Evolutionary conservation across 2,888 invertebrate species (phyloP).

Genomic region (Tillus elongatus): DNA sequence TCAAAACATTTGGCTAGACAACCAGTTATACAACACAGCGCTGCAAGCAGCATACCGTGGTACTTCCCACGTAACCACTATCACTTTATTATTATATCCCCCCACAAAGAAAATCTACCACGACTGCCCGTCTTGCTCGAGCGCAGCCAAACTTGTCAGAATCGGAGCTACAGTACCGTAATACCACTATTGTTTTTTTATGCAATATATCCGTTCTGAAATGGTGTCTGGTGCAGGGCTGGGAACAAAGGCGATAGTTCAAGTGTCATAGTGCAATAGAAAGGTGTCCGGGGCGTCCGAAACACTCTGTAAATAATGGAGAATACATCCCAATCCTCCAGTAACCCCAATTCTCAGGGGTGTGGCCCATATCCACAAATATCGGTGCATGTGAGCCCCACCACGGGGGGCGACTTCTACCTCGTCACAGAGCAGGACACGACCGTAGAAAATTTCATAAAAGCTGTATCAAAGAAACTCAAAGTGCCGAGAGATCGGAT

Average conservation of each 20-base stretch:
- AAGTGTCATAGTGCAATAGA: slow-evolving; percentile 28
- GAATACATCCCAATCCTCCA: slow-evolving; percentile 39
- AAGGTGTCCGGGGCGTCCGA: slow-evolving; percentile 44
- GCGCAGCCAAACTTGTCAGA: slow-evolving; percentile 20
- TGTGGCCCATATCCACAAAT: slow-evolving; percentile 43
- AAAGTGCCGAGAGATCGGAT: slow-evolving; percentile 90
- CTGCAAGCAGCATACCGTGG: too few species aligned
- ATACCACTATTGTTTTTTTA: slow-evolving; percentile 35
- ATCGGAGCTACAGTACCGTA: slow-evolving; percentile 33
- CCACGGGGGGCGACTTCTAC: slow-evolving; percentile 86
- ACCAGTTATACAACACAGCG: too few species aligned
- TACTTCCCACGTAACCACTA: too few species aligned
- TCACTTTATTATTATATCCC: too few species aligned
- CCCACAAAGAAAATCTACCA: too few species aligned
- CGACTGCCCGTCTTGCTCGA: too few species aligned
- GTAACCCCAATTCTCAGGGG: slow-evolving; percentile 44
- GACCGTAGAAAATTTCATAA: slow-evolving; percentile 80
- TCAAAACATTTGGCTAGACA: too few species aligned
- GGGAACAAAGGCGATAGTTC: slow-evolving; percentile 23
- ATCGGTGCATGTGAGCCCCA: slow-evolving; percentile 49
- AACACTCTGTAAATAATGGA: slow-evolving; percentile 35
- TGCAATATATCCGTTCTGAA: slow-evolving; percentile 28
- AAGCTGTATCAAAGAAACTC: slow-evolving; percentile 80
- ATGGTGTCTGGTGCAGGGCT: slow-evolving; percentile 31
- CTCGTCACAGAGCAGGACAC: slow-evolving; percentile 72